phyloP scores from a whole-genome alignment of 1,140 invertebrate genomes.

The Drosophila neocordata region DNA sequence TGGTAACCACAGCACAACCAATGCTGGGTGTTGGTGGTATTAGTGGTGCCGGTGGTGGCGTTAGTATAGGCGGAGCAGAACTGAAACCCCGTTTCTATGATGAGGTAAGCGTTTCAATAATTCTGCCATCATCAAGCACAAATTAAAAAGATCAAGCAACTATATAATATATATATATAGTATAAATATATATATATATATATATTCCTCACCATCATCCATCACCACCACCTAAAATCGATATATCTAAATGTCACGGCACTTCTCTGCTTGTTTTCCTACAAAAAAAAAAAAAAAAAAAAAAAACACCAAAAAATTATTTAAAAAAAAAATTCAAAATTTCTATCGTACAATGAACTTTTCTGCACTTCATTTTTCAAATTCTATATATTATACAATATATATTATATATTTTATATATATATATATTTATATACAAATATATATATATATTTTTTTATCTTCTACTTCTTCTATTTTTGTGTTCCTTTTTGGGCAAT shows the following conservation, averaged over 20 bases:
- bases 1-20: slow-evolving; percentile 78
- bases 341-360: slow-evolving; percentile 59
- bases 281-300: slow-evolving; percentile 6
- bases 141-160: background rate
- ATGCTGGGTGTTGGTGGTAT: slow-evolving; percentile 63
- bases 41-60: slow-evolving; percentile 66
- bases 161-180: too few relatives aligned
- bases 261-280: slow-evolving; percentile 67
- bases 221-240: slow-evolving; percentile 21
- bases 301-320: background rate
- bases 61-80: slow-evolving; percentile 68
- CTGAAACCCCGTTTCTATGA: slow-evolving; percentile 77
- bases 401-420: background rate
- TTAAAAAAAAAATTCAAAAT: background rate
- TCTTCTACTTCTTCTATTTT: slow-evolving; percentile 62
- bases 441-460: slow-evolving; percentile 7
- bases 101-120: slow-evolving; percentile 64
- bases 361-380: slow-evolving; percentile 68
- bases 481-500: slow-evolving; percentile 63
- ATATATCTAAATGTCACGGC: slow-evolving; percentile 78
- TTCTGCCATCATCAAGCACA: slow-evolving; percentile 29
- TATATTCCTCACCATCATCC: slow-evolving; percentile 22
- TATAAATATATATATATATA: too few relatives aligned
- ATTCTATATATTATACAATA: slow-evolving; percentile 46
- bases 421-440: background rate